phyloP scores from a whole-genome alignment of 2,888 invertebrate genomes.

The Plusia festucae region DNA sequence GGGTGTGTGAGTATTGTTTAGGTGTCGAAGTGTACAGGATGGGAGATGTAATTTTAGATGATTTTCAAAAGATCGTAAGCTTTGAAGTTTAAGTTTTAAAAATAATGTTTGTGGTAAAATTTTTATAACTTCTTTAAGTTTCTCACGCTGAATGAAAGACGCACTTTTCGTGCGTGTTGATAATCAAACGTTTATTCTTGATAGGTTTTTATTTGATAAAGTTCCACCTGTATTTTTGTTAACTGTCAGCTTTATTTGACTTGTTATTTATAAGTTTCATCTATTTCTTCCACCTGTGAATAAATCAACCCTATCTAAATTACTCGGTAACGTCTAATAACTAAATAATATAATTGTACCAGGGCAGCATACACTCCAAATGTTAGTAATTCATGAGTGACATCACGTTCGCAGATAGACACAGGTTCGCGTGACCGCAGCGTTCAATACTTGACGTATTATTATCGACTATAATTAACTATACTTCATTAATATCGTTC shows the following conservation, averaged over 20 bases:
- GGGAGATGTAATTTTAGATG: conserved; percentile 61
- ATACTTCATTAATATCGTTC: conserved; percentile 16
- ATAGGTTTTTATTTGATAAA: too few species aligned
- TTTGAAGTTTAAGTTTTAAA: conserved; percentile 41
- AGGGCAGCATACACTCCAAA: background rate
- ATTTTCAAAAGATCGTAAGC: conserved; percentile 48
- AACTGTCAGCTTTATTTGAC: background rate
- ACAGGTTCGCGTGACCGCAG: conserved; percentile 1
- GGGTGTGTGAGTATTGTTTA: conserved; percentile 64
- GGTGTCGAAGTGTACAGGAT: conserved; percentile 62
- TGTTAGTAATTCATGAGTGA: background rate
- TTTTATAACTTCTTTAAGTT: conserved; percentile 19
- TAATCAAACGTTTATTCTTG: background rate
- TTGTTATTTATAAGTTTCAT: background rate
- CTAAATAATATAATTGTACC: background rate
- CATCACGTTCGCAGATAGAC: conserved; percentile 2
- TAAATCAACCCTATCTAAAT: background rate
- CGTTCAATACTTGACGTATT: conserved; percentile 11
- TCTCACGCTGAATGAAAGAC: background rate
- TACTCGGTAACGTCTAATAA: background rate
- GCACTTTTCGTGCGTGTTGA: background rate
- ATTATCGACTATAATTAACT: conserved; percentile 10
- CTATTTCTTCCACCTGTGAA: background rate
- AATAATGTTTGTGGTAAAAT: conserved; percentile 38
- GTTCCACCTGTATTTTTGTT: background rate